Evolutionary conservation across 1,140 invertebrate species (phyloP), one percentile per base, ranked within the genome.

Genomic region (Charaxes varanes): DNA sequence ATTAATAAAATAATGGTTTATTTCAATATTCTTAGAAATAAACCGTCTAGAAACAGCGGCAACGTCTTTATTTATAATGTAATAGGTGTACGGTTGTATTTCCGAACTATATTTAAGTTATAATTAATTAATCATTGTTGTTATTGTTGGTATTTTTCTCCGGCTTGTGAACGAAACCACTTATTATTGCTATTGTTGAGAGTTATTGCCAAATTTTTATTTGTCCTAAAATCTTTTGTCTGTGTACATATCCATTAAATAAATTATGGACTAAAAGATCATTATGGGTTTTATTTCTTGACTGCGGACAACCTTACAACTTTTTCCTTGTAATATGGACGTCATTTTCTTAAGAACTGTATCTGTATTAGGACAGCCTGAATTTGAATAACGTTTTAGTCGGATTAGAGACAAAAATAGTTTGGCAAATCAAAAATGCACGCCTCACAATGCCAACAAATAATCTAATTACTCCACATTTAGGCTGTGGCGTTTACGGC

Each of bases 241-340:
- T 79, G 65, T 80, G 76, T 82, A 82, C 78, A 82, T 82, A 82
- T 82, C 74, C 72, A 72, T 76, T 70, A 70, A 80, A 77, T 79
- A 82, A 81, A 82, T 77, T 76, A 79, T 82, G 74, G 79, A 82
- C 78, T 59, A 67, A 82, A n/a, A 62, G 57, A 61, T 57, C 42
- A 47, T 41, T 36, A 34, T 41, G 32, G 47, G 31, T 65, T 62
- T 72, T 60, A 47, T 60, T 51, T 51, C 15, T 21, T 19, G n/a
- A n/a, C n/a, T n/a, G n/a, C n/a, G n/a, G n/a, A n/a, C n/a, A n/a
- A n/a, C n/a, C n/a, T n/a, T n/a, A n/a, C n/a, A n/a, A n/a, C n/a
- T n/a, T n/a, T n/a, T n/a, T n/a, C n/a, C n/a, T n/a, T n/a, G n/a
- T n/a, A n/a, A n/a, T n/a, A n/a, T n/a, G n/a, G n/a, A n/a, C n/a